Base-by-base conservation (phyloP, 2,113 vertebrate genomes). In the Phasianus colchicus region DNA sequence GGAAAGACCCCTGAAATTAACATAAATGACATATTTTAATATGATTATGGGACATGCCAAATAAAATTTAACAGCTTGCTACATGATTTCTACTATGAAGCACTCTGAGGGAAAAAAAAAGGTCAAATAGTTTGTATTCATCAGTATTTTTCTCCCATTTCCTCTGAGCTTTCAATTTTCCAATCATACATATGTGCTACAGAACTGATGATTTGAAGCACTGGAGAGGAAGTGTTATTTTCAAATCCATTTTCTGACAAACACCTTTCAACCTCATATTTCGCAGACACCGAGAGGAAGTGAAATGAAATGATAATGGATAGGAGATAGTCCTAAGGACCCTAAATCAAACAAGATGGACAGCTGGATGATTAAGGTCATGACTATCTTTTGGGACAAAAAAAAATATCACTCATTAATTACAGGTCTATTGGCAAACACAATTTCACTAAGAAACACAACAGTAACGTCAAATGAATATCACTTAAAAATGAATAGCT, bases 41-140 rank as follows among this genome's bases (percentile, higher is more conserved):
- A 92, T 32, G 89, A 92, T 91, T 96, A 96, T 70, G 71, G 77
- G 95, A 96, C 90, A 70, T 0, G 10, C 64, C 89, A 97, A 90
- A 77, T 91, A 90, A 96, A 96, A 87, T 95, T 96, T 97, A 96
- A 95, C 96, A 95, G 96, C 89, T 90, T 94, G 89, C 70, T 86
- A 82, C 60, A 63, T 70, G 92, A 95, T 92, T 97, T 87, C 78
- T 45, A 72, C 77, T 48, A 95, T 95, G 84, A 86, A 96, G 50
- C 6, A 86, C 47, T 90, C 85, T 55, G 75, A 74, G 87, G 95
- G 80, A 81, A 94, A 86, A 24, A 93, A 24, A 93, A 95, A 98
- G 87, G 96, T 96, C 92, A 96, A 76, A 91, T 43, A 86, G 60
- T 95, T 94, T 97, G 86, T 85, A 93, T 97, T 96, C 84, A 86